phyloP scores from a whole-genome alignment of 2,797 vertebrate genomes.

The Pelobates cultripes region DNA sequence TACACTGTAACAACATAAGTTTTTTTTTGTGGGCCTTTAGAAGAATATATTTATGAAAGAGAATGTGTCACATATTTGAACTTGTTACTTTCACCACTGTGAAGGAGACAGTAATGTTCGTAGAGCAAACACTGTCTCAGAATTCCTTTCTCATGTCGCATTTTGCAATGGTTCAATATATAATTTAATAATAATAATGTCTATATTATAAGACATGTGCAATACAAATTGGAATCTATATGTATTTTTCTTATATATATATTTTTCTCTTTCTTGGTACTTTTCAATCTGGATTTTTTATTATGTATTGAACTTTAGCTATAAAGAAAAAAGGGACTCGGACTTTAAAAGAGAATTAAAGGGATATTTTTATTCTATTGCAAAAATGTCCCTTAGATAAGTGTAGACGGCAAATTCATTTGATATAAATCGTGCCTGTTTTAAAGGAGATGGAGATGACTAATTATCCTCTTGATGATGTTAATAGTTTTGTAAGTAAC shows the following conservation, averaged over 20 bases:
- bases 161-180: neutral
- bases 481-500: too few species aligned
- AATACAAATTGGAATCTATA: neutral
- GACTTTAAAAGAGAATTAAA: too few species aligned
- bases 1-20: slow-evolving; percentile 11
- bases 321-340: too few species aligned
- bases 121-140: neutral
- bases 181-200: neutral
- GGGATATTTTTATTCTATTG: too few species aligned
- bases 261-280: neutral
- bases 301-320: too few species aligned
- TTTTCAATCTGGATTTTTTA: neutral
- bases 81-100: neutral
- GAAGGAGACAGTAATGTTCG: neutral
- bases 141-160: neutral
- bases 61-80: neutral
- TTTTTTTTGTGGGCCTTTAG: slow-evolving; percentile 10
- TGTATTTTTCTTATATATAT: neutral
- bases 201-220: neutral
- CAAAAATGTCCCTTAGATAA: too few species aligned
- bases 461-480: too few species aligned
- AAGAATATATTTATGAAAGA: slow-evolving; percentile 11
- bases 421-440: too few species aligned
- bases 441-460: too few species aligned
- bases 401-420: too few species aligned